Evolutionary conservation across 1,140 invertebrate species (phyloP).

Genomic region (Branchinecta lindahli): DNA sequence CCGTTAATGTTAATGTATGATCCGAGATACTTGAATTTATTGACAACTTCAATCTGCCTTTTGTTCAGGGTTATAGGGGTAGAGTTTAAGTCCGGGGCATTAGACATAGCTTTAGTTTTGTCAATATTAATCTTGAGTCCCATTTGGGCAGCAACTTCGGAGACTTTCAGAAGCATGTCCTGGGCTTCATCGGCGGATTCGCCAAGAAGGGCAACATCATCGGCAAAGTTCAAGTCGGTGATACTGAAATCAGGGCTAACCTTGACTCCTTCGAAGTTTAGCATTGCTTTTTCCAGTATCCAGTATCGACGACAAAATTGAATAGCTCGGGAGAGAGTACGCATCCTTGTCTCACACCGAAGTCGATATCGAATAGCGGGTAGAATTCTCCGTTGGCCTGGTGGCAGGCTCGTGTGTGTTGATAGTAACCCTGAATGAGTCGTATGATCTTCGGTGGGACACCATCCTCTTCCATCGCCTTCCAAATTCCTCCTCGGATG

Average conservation of each 20-base stretch:
- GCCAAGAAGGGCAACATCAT: slow-evolving; percentile 6
- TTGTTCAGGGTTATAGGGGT: background rate
- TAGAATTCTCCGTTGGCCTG: background rate
- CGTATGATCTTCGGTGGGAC: background rate
- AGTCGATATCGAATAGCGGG: slow-evolving; percentile 2
- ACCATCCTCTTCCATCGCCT: slow-evolving; percentile 1
- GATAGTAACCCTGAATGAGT: background rate
- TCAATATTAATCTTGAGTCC: slow-evolving; percentile 9
- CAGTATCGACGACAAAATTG: background rate
- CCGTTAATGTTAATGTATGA: background rate
- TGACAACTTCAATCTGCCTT: slow-evolving; percentile 10
- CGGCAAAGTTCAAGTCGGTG: background rate
- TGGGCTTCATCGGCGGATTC: background rate
- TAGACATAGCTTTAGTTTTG: slow-evolving; percentile 10
- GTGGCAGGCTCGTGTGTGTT: background rate
- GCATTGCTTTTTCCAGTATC: background rate
- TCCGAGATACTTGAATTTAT: slow-evolving; percentile 10
- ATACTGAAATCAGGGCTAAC: background rate
- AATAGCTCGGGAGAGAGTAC: slow-evolving; percentile 3
- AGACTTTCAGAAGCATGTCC: slow-evolving; percentile 3
- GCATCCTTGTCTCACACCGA: background rate
- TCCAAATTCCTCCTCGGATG: slow-evolving; percentile 8
- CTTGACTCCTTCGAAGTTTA: slow-evolving; percentile 9
- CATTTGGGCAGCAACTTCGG: background rate
- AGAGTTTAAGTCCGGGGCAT: background rate